Evolutionary conservation across 2,113 vertebrate species (phyloP).

Genomic region (Chionodraco myersi): DNA sequence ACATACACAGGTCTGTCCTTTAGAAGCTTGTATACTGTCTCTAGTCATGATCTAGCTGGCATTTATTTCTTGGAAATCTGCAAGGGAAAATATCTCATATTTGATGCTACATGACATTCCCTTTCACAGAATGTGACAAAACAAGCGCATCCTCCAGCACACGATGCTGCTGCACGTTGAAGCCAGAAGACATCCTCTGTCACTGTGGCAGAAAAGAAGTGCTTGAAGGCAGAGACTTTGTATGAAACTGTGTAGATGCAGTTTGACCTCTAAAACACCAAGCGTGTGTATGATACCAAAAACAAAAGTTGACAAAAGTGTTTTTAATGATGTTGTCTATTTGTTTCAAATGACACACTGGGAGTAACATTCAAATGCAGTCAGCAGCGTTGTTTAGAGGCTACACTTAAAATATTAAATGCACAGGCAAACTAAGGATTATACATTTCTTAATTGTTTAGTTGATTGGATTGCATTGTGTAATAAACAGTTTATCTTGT

Average conservation of each 20-base stretch:
- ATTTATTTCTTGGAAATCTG: slow-evolving; percentile 72
- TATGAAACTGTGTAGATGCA: slow-evolving; percentile 14
- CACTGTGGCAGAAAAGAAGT: slow-evolving; percentile 54
- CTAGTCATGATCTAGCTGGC: slow-evolving; percentile 65
- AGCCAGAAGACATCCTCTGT: slow-evolving; percentile 67
- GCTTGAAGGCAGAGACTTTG: slow-evolving; percentile 11
- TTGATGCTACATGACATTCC: slow-evolving; percentile 72
- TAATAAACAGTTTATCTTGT: not conserved
- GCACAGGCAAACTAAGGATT: not conserved
- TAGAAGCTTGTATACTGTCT: slow-evolving; percentile 72
- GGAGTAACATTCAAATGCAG: not conserved
- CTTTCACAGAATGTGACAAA: slow-evolving; percentile 68
- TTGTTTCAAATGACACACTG: not conserved
- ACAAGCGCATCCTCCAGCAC: slow-evolving; percentile 57
- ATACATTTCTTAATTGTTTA: not conserved
- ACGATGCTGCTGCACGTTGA: slow-evolving; percentile 8
- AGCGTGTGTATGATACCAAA: not conserved
- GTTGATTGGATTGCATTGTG: not conserved
- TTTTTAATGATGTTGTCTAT: slow-evolving; percentile 11
- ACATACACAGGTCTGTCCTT: slow-evolving; percentile 57
- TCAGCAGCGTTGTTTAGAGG: not conserved
- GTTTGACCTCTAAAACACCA: slow-evolving; percentile 24
- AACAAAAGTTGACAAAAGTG: not conserved
- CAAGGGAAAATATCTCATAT: slow-evolving; percentile 67
- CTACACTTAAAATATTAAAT: not conserved